phyloP scores from a whole-genome alignment of 2,113 vertebrate species.

The Hypanus sabinus region DNA sequence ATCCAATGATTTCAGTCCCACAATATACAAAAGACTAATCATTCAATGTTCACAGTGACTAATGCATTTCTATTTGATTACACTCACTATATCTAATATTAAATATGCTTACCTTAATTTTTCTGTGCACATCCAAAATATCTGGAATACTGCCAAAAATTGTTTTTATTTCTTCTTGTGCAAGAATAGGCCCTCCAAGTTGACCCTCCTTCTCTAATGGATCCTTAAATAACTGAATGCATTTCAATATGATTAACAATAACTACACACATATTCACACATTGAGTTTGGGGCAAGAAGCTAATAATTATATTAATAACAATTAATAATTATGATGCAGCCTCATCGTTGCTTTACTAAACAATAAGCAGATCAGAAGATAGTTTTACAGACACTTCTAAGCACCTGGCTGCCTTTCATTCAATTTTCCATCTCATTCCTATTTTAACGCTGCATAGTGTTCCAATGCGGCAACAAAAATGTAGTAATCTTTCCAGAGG shows the following conservation, averaged over 20 bases:
- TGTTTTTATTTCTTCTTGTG: conserved; percentile 91
- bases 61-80: not conserved
- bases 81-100: not conserved
- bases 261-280: not conserved
- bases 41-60: too few species aligned
- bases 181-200: conserved; percentile 89
- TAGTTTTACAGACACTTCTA: too few species aligned
- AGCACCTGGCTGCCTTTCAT: too few species aligned
- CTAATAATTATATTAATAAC: too few species aligned
- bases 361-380: too few species aligned
- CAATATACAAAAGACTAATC: not conserved
- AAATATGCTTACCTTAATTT: conserved; percentile 73
- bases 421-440: too few species aligned
- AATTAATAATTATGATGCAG: too few species aligned
- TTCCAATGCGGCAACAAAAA: too few species aligned
- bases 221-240: conserved; percentile 78
- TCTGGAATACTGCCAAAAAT: conserved; percentile 98
- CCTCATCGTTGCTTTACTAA: too few species aligned
- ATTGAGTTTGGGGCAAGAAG: too few species aligned
- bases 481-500: too few species aligned
- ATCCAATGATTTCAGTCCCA: not conserved
- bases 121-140: conserved; percentile 88
- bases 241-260: not conserved
- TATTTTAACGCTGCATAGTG: too few species aligned
- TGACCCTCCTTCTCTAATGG: conserved; percentile 89